Evolutionary conservation across 2,113 vertebrate species (phyloP).

Genomic region (Tragelaphus imberbis): DNA sequence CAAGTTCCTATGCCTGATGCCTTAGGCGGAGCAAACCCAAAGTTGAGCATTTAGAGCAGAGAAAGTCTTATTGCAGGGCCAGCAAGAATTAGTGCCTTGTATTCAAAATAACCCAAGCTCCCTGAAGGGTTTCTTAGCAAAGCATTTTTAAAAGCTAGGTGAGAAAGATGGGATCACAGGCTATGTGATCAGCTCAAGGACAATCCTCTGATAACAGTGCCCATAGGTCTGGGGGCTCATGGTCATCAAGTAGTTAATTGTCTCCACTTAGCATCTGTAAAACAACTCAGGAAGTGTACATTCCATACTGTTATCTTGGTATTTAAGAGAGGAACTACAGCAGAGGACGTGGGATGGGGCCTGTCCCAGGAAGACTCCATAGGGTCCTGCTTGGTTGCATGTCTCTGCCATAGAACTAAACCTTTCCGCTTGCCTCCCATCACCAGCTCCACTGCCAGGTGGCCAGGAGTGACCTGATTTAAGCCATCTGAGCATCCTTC

Average conservation of each 20-base stretch:
- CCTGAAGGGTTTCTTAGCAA: neutral
- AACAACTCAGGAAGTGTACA: neutral
- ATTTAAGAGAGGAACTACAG: neutral
- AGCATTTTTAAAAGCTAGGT: neutral
- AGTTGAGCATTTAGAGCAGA: neutral
- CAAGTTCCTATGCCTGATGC: neutral
- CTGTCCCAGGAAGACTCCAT: neutral
- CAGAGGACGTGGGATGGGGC: neutral
- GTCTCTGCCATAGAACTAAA: neutral
- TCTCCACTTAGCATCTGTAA: neutral
- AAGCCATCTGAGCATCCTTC: neutral
- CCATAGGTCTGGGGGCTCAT: neutral
- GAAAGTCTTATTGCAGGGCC: neutral
- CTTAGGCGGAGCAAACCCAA: neutral
- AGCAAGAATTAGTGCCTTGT: neutral
- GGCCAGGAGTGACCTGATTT: neutral
- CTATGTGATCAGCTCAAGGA: neutral
- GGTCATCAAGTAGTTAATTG: neutral
- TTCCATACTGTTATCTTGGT: neutral
- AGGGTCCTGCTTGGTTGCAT: neutral
- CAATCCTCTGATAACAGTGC: neutral
- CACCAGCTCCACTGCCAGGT: accelerated
- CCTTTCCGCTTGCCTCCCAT: neutral
- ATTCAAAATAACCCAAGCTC: neutral
- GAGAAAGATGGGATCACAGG: neutral